Evolutionary conservation across 2,113 vertebrate genomes (phyloP), one percentile per base, ranked within the genome.

Genomic region (Noturus placidus): DNA sequence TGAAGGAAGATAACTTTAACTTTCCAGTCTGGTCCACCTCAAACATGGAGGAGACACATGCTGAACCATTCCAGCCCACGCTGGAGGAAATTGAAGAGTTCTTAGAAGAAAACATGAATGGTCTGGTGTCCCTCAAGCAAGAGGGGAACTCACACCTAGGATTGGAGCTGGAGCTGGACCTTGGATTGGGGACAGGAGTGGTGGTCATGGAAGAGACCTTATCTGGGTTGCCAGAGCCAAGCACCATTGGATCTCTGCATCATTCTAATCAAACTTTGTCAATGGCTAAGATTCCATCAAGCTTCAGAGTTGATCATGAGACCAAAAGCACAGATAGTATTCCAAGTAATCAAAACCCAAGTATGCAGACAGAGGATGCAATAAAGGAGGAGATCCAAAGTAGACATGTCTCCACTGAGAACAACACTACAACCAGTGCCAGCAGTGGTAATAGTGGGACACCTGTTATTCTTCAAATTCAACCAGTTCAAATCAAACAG

Each of bases 71-170:
- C 93, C 97, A 97, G 90, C 98, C 98, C 65, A 99, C 98, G 0
- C 93, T 99, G 93, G 98, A 99, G 90, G 98, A 99, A 91, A 99
- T 99, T 0, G 97, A 98, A 92, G 98, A 99, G 89, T 99, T 99
- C 93, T 92, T 99, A 91, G 97, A 99, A 92, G 98, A 99, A 90
- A 98, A 99, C 89, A 99, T 99, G 98, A 96, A 97, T 86, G 88
- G 93, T 50, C 95, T 95, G 59, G 94, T 91, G n/a, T 65, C 87
- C 14, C 93, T 95, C 90, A 97, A 96, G 92, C 95, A 96, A 88
- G 95, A 95, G 74, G 72, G 91, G 10, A 94, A 92, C 59, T 78
- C 67, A 0, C 84, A 82, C 14, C 74, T 91, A 38, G 92, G 89
- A 50, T 20, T 90, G 61, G 93, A 52, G 93, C 92, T 94, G 86